These are phyloP conservation scores for Siphlonurus alternatus DNA, from an alignment of 2,888 invertebrate genomes.

Conservation along the genomic window DNA sequence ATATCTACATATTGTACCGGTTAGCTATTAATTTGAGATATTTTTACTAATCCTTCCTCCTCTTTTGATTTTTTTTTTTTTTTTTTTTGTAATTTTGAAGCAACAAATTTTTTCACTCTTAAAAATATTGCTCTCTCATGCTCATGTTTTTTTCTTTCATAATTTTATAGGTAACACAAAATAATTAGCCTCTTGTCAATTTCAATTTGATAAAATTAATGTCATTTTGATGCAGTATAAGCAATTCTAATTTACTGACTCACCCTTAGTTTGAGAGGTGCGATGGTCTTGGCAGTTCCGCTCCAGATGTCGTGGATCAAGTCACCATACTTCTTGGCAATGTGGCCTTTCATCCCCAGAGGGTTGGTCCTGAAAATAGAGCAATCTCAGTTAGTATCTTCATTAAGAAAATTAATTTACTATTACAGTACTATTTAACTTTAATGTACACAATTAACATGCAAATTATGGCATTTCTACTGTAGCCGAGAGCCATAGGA, in stretches of 20 bases:
- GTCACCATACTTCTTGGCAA: slow-evolving; percentile 64
- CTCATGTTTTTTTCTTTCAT: no score
- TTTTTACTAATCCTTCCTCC: no score
- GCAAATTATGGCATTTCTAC: no score
- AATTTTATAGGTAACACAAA: no score
- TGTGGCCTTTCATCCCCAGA: slow-evolving; percentile 70
- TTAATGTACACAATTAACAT: neutral
- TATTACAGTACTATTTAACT: neutral
- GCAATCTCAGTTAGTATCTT: neutral
- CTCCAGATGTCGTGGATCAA: slow-evolving; percentile 61
- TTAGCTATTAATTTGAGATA: no score
- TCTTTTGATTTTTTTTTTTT: neutral
- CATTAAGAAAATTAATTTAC: neutral
- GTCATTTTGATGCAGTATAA: no score
- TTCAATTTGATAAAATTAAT: no score
- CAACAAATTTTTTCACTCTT: neutral
- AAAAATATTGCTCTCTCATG: neutral
- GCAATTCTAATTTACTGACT: no score
- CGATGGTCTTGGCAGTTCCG: slow-evolving; percentile 63
- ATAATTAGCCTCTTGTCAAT: no score
- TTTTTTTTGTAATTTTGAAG: neutral
- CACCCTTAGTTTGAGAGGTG: slow-evolving; percentile 62
- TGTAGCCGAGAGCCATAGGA: no score
- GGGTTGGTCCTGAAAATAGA: slow-evolving; percentile 48
- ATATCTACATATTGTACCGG: no score